Percentiles rank a stretch among this genome's conserved stretches.
Conservation (phyloP, 1,140 invertebrate species). For the Macrosteles quadrilineatus region DNA sequence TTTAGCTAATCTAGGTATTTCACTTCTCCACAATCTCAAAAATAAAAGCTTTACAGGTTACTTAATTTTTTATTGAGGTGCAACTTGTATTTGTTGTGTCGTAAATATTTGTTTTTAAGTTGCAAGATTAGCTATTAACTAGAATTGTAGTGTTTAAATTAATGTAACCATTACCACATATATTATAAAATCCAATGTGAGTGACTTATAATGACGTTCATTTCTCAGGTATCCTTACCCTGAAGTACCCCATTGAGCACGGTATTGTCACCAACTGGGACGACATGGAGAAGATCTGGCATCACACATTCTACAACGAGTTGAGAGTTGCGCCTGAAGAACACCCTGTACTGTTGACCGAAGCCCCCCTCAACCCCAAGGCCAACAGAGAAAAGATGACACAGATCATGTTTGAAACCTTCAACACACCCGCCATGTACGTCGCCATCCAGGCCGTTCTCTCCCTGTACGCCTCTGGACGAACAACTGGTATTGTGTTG, state of each 20-base stretch:
- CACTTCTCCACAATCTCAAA: no score
- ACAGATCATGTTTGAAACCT: conserved; percentile 93
- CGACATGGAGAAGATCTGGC: conserved; percentile 97
- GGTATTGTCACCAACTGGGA: conserved; percentile 97
- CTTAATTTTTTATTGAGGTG: no score
- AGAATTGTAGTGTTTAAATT: no score
- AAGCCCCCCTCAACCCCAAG: conserved; percentile 91
- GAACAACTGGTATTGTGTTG: conserved; percentile 93
- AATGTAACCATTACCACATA: no score
- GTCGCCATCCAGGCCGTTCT: conserved; percentile 91
- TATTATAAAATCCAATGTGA: no score
- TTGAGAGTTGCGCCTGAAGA: conserved; percentile 94
- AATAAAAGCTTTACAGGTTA: no score
- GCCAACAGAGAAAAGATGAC: conserved; percentile 94
- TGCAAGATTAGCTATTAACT: no score
- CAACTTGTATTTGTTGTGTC: no score
- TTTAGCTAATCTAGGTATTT: no score
- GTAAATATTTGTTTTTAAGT: no score
- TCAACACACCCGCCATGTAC: conserved; percentile 93
- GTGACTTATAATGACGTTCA: no score
- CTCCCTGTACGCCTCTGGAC: conserved; percentile 89
- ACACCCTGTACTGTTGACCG: conserved; percentile 88
- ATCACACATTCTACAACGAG: conserved; percentile 96
- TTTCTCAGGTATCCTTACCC: conserved; percentile 87
- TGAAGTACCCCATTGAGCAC: conserved; percentile 96